Base-by-base conservation (phyloP, 2,797 vertebrate genomes). In the Coluber constrictor region DNA sequence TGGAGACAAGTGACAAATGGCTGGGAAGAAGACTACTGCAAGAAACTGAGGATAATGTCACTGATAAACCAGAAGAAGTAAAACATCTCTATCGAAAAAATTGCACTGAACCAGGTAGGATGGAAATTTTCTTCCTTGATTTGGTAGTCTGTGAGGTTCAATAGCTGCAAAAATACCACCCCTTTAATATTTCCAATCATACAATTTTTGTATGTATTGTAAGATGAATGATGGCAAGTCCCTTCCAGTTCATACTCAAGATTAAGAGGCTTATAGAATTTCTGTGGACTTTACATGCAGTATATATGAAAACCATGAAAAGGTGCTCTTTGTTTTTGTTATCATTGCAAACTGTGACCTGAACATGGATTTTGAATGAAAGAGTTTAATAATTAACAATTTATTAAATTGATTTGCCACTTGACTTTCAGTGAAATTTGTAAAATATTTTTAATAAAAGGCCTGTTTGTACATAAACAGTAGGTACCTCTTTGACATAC, bases 31-130 rank as follows among this genome's bases (percentile, higher is more conserved):
- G 96, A 95, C 97, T 99, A 0, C 98, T 99, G 96, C 98, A 98
- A 93, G 97, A 97, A 25, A 94, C 18, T 0, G 96, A 98, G 94
- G 98, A 98, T 95, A 97, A 98, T 90, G 94, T 93, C 83, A 98
- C 98, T 1, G 95, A 97, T 0, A n/a, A 93, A 59, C 97, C 97
- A 0, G 96, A 94, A 90, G 97, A 97, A 11, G 95, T 95, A 1
- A 94, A 94, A 61, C 97, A 97, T 83, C 96, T 5, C 2, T 95
- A 96, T 1, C 83, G 94, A 93, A 98, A 98, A 95, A 99, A 99
- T 96, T 99, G 99, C 97, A 99, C 98, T 1, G 96, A 98, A 86
- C 99, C 99, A 98, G 99, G 99, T 99, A 98, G 97, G 94, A 95
- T 2, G 7, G 0, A 5, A 5, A 7, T 61, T 60, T 2, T 3